Conservation (phyloP, 2,113 vertebrate genomes). For the Neolamprologus modestus region DNA sequence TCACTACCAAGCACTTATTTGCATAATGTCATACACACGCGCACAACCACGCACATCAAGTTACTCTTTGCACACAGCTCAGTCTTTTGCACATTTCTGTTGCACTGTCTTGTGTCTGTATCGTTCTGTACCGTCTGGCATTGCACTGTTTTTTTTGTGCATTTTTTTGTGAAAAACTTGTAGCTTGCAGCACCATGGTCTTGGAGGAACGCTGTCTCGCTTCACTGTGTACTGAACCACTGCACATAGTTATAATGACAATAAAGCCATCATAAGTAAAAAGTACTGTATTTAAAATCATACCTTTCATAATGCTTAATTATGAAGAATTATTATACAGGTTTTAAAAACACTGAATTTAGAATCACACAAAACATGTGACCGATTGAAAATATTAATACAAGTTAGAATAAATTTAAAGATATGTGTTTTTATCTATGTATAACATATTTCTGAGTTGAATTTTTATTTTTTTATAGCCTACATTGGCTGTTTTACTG, state of each 20-base stretch:
- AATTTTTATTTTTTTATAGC: neutral
- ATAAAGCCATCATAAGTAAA: neutral
- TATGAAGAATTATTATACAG: neutral
- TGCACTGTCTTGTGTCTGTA: neutral
- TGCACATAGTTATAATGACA: neutral
- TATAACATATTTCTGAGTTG: neutral
- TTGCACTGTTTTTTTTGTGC: neutral
- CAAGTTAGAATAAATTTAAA: neutral
- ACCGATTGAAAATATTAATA: neutral
- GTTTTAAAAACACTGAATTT: neutral
- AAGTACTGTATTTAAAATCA: neutral
- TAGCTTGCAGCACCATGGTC: neutral
- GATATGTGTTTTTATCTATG: neutral
- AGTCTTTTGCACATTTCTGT: neutral
- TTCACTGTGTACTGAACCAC: neutral
- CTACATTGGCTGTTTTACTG: neutral
- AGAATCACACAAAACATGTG: neutral
- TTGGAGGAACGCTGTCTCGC: neutral
- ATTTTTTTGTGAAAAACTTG: neutral
- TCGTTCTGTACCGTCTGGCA: neutral
- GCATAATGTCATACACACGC: fast-evolving
- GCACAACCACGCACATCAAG: neutral
- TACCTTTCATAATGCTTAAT: neutral
- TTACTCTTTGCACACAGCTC: neutral
- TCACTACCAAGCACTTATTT: neutral